These are phyloP conservation scores for Lontra canadensis DNA, from an alignment of 2,113 vertebrate genomes.

Conservation along the genomic window DNA sequence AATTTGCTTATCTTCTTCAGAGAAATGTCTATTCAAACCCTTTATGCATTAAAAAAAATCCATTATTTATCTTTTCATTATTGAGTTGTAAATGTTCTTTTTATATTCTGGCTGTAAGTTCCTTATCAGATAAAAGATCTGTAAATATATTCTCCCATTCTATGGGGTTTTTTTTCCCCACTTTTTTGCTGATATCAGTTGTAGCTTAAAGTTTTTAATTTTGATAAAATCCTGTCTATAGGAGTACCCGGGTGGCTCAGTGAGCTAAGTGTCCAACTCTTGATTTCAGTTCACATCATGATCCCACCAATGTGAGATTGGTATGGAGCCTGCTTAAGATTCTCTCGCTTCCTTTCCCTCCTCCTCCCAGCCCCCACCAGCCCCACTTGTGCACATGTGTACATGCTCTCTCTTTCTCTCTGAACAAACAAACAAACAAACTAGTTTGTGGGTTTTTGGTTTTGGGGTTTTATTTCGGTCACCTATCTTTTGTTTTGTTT, in stretches of 20 bases:
- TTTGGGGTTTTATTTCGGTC: too few relatives aligned
- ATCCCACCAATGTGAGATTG: too few relatives aligned
- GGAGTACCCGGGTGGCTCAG: too few relatives aligned
- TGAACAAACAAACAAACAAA: neutral
- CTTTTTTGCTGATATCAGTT: neutral
- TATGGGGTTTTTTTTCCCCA: neutral
- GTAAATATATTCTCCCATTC: neutral
- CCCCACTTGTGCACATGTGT: neutral
- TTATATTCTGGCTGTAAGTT: neutral
- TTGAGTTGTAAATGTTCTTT: neutral
- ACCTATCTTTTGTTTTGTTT: neutral
- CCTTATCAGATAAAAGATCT: neutral
- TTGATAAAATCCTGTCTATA: neutral
- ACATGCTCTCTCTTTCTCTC: neutral
- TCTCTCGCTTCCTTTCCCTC: too few relatives aligned
- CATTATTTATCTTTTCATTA: neutral
- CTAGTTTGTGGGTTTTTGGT: neutral
- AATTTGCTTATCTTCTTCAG: neutral
- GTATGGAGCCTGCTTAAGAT: too few relatives aligned
- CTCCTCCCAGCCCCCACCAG: too few relatives aligned
- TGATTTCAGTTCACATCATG: too few relatives aligned
- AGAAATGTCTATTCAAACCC: neutral
- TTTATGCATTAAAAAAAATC: neutral
- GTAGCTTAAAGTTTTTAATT: neutral
- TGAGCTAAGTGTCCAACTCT: too few relatives aligned